Evolutionary conservation across 1,140 invertebrate genomes (phyloP).

Genomic region (Eupristina koningsbergeri): DNA sequence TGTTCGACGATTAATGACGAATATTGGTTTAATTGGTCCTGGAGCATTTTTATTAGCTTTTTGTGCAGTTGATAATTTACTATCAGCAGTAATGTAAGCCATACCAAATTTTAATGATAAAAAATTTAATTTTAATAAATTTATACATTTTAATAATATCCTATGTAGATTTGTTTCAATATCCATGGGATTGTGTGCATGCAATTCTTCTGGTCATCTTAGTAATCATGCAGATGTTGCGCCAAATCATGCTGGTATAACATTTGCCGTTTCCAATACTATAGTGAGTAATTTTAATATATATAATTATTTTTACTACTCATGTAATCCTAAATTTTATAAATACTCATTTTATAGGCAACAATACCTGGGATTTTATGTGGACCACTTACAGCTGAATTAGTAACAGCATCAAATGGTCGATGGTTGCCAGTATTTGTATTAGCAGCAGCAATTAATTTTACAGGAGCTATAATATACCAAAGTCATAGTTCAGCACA

Average conservation of each 20-base stretch:
- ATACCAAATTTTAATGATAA: conserved; percentile 8
- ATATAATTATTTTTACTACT: neutral
- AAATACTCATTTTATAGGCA: conserved; percentile 72
- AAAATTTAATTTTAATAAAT: neutral
- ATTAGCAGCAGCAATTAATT: conserved; percentile 82
- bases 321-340: conserved; percentile 5
- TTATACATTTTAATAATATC: neutral
- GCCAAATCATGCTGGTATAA: conserved; percentile 85
- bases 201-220: conserved; percentile 85
- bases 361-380: conserved; percentile 86
- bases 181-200: conserved; percentile 85
- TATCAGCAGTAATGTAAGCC: conserved; percentile 82
- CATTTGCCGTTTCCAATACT: conserved; percentile 87
- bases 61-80: conserved; percentile 82
- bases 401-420: conserved; percentile 82
- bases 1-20: conserved; percentile 84
- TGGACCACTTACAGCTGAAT: conserved; percentile 84
- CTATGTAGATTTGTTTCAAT: conserved; percentile 80
- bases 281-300: conserved; percentile 73
- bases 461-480: conserved; percentile 85
- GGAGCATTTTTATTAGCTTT: conserved; percentile 83
- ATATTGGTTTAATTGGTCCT: conserved; percentile 83
- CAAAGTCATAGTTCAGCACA: conserved; percentile 83
- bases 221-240: conserved; percentile 88
- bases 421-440: conserved; percentile 86